Base-by-base conservation (phyloP, 2,888 invertebrate species). In the Temnothorax ravouxi region DNA sequence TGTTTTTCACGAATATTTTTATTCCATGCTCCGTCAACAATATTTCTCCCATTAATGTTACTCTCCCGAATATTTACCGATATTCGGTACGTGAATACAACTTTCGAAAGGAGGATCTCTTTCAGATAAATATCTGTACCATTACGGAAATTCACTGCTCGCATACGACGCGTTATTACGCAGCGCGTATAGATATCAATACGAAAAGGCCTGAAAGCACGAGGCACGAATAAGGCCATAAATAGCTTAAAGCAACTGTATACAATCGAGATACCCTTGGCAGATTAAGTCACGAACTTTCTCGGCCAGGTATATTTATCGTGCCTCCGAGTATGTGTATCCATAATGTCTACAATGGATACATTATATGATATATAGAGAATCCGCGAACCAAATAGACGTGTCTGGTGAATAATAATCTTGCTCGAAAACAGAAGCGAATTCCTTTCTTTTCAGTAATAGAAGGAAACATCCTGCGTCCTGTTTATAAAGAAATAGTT, bases 281-380 rank as follows among this genome's bases (percentile, higher is more conserved):
- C 87, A 91, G 92, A 91, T 92, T 92, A 90, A 92, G 91, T 91
- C 91, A 89, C 92, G 90, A 92, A 89, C 87, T 85, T 81, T 44
- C 62, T 52, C 66, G 69, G 67, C 59, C 69, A 85, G 79, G 83
- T 87, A 89, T 93, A 93, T 93, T 93, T 92, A 93, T 91, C 89
- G 89, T 84, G 85, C 84, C 88, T 88, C 62, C 86, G 88, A 90
- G 86, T 86, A 75, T 87, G 83, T 87, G 13, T 41, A 44, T 84
- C 79, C 69, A 61, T 67, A 66, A 79, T 87, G 76, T 64, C 44
- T 66, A 25, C 47, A 34, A n/a, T 67, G 62, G 18, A 34, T 54
- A 67, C 38, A 41, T 52, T 84, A n/a, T n/a, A n/a, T 92, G 91
- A 92, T 92, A 79, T 90, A 92, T 88, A 89, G n/a, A 82, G 82